Base-by-base conservation (phyloP, 2,113 vertebrate species). In the Microcebus murinus region DNA sequence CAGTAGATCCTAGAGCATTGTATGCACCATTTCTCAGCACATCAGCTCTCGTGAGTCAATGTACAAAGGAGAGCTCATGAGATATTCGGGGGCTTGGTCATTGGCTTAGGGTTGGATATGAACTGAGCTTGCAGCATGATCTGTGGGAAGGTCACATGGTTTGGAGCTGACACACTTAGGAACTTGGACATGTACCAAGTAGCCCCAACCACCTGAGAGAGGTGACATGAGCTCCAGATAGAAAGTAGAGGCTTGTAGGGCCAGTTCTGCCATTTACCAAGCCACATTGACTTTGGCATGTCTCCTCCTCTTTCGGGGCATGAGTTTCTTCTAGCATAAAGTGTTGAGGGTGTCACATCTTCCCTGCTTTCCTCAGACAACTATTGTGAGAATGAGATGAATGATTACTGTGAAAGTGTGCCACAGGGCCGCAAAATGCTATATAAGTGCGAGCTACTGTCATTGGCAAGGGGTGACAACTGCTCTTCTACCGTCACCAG, bases 291-390 rank as follows among this genome's bases (percentile, higher is more conserved):
- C 59, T 79, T 27, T 83, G 63, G 17, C 15, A 6, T 15, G 10
- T 29, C 15, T 67, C 18, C 76, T 74, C 27, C 63, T 87, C 25
- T 87, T 94, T 74, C 34, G 63, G 29, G 50, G 52, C 8, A 39
- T n/a, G 13, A 12, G 34, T 48, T 27, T 80, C 23, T 59, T 65
- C 48, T n/a, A 63, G 36, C 23, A 70, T 68, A 55, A 73, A 57
- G 15, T 21, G 4, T 34, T 0, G 0, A 63, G 65, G 39, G 4
- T 1, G 6, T 34, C 29, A 21, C 31, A 20, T 39, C 42, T 93
- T 25, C 52, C 52, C 21, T 17, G 23, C 25, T 57, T 77, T 68
- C 52, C 42, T 67, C 20, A 61, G 34, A 7, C 34, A 81, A 2
- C 15, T 52, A 31, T 15, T 52, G 67, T 23, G 55, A 88, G 20